Conservation (phyloP, 2,888 invertebrate species). For the Hetaerina titia region DNA sequence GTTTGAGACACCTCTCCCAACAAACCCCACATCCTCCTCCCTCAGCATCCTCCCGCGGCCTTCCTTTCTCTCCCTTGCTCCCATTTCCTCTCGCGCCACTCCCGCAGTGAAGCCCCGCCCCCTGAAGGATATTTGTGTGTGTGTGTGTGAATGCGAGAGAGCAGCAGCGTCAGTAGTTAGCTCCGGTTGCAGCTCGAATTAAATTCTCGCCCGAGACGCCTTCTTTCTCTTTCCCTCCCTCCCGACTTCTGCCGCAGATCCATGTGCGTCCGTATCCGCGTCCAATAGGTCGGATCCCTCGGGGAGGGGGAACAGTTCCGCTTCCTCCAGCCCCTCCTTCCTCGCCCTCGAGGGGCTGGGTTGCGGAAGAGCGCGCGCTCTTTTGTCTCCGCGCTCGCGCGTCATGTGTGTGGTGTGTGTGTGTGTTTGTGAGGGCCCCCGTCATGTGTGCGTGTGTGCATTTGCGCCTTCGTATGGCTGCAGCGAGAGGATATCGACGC, state of each 20-base stretch:
- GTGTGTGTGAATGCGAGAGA: neutral
- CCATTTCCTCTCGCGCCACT: neutral
- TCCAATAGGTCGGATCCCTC: neutral
- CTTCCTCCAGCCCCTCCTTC: neutral
- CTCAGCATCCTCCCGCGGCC: too few species aligned
- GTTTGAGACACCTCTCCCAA: neutral
- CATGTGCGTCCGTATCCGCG: neutral
- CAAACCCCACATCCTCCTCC: neutral
- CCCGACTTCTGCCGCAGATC: neutral
- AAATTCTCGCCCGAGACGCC: neutral
- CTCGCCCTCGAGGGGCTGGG: neutral
- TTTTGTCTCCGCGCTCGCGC: neutral
- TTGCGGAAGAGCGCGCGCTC: conserved; percentile 3
- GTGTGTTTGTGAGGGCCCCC: too few species aligned
- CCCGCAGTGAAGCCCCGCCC: too few species aligned
- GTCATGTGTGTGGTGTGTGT: too few species aligned
- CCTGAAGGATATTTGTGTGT: neutral
- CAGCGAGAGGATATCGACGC: too few species aligned
- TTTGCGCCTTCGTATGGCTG: too few species aligned
- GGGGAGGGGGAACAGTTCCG: neutral
- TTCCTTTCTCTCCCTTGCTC: neutral
- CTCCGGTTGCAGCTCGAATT: conserved; percentile 3
- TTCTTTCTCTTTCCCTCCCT: neutral
- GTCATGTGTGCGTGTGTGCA: too few species aligned
- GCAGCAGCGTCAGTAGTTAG: neutral